Evolutionary conservation across 2,888 invertebrate genomes (phyloP), one percentile per base, ranked within the genome.

Genomic region (Geotrupes spiniger): DNA sequence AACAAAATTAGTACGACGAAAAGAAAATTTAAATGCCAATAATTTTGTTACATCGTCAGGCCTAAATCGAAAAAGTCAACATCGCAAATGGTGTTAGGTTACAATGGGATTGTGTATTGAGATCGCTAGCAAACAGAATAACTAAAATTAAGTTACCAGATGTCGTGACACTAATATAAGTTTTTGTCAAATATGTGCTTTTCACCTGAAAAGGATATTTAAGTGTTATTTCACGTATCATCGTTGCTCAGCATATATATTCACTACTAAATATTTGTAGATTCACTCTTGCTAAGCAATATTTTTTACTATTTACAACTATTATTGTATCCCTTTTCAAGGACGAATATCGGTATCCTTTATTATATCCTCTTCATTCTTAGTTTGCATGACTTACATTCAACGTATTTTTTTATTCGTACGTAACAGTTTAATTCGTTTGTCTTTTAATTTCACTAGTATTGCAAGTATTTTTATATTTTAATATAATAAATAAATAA

Each of bases 211-310:
- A 36, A 33, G 39, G 39, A 46, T 46, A 53, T 46, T 46, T 44
- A 39, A 46, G 46, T 36, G 44, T 47, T 36, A 29, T 53, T 43
- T 51, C 41, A 42, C 47, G 27, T 45, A 50, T 57, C 54, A 57
- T 57, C 57, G 49, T 57, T 53, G 57, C 54, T 54, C 57, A 53
- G 57, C 57, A 54, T 48, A 46, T 42, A 40, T 36, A 51, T 52
- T 51, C 46, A 39, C 42, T 31, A 40, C 45, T 46, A 50, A 36
- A 40, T 43, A 43, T 46, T 53, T 44, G 49, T 48, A 51, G 52
- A 54, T 53, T 54, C 57, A 53, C 50, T 51, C 38, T 60, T 53
- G 57, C 55, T 55, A 59, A 57, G 59, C 59, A 58, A 50, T 53
- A 55, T 53, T 52, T 54, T 46, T 46, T 50, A 43, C 40, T 44